Evolutionary conservation across 2,797 vertebrate species (phyloP).

Genomic region (Otolemur crassicaudatus): DNA sequence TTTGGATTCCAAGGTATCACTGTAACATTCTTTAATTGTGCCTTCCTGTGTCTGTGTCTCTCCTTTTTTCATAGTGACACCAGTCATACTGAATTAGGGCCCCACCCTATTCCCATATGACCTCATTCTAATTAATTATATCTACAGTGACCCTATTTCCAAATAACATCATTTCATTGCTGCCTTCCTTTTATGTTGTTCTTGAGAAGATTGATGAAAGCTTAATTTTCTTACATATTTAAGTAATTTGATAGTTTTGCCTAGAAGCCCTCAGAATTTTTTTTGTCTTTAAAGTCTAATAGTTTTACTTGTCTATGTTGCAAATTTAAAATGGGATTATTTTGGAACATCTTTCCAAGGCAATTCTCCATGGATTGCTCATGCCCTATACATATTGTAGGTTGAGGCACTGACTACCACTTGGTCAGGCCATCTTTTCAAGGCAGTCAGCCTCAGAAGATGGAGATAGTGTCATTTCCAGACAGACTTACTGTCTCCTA

Average conservation of each 20-base stretch:
- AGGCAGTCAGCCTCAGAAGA: not conserved
- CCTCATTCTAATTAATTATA: not conserved
- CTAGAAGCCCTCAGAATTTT: not conserved
- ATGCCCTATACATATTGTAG: not conserved
- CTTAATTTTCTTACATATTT: not conserved
- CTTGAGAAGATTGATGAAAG: not conserved
- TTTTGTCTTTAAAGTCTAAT: slow-evolving; percentile 17
- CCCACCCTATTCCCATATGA: not conserved
- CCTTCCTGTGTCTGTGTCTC: not conserved
- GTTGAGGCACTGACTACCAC: not conserved
- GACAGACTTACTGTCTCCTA: not conserved
- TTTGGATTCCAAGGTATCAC: too few species aligned
- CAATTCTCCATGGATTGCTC: not conserved
- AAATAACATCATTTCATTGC: not conserved
- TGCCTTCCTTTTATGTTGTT: not conserved
- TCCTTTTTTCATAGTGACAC: not conserved
- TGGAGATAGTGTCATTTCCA: not conserved
- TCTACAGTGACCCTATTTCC: not conserved
- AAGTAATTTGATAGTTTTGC: slow-evolving; percentile 19
- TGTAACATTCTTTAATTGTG: not conserved
- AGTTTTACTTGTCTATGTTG: slow-evolving; percentile 21
- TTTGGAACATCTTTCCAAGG: not conserved
- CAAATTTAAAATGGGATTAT: slow-evolving; percentile 19
- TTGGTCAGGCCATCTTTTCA: not conserved
- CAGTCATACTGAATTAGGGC: not conserved